phyloP scores from a whole-genome alignment of 2,113 vertebrate genomes.

The Pampusana beccarii region DNA sequence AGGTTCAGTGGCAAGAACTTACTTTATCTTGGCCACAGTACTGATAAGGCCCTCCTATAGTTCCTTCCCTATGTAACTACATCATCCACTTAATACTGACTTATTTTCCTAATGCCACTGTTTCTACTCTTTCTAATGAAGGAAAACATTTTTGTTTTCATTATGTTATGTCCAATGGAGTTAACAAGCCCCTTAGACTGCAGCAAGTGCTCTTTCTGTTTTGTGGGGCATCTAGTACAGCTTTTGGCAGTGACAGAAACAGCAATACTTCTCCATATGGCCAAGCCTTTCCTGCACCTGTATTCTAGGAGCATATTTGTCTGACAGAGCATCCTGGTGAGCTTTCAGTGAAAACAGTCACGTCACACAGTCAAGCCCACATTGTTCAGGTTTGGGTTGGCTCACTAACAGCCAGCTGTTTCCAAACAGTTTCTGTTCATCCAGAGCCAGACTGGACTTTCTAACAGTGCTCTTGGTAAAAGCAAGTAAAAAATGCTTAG shows the following conservation, averaged over 20 bases:
- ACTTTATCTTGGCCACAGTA: neutral
- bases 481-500: neutral
- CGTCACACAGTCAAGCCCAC: neutral
- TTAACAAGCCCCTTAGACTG: neutral
- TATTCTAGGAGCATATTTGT: neutral
- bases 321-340: slow-evolving; percentile 20
- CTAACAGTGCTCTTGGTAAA: neutral
- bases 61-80: neutral
- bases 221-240: neutral
- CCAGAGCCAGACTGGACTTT: neutral
- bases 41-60: neutral
- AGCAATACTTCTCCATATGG: slow-evolving; percentile 12
- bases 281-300: slow-evolving; percentile 35
- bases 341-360: neutral
- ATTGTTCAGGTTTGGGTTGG: neutral
- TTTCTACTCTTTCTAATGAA: neutral
- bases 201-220: slow-evolving; percentile 5
- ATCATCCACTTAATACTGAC: neutral
- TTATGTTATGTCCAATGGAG: neutral
- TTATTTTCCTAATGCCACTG: neutral
- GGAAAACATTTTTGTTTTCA: neutral
- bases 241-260: slow-evolving; percentile 12
- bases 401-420: neutral
- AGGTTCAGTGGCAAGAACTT: neutral
- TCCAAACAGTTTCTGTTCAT: neutral